Percentiles rank a stretch among this genome's conserved stretches.
These are phyloP conservation scores for Drosophila suzukii DNA, from an alignment of 1,140 invertebrate species.

Conservation along the genomic window DNA sequence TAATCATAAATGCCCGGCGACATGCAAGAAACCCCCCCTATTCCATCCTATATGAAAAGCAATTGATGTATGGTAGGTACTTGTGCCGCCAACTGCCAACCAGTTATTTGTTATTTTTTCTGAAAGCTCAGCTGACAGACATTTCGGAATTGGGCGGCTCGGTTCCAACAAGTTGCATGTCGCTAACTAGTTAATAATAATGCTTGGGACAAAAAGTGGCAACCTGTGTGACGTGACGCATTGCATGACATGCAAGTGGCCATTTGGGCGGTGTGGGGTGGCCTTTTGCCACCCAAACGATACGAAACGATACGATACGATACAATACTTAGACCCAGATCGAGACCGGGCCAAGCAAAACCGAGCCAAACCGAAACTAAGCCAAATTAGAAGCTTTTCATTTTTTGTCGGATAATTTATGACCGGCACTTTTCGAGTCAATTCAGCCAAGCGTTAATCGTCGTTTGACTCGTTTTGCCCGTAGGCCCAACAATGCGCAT, in stretches of 20 bases:
- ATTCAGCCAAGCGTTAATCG: constrained; percentile 80
- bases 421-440: constrained; percentile 76
- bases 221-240: constrained; percentile 61
- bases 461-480: constrained; percentile 73
- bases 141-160: constrained; percentile 47
- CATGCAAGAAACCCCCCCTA: constrained; percentile 50
- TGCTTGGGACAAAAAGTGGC: constrained; percentile 60
- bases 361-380: constrained; percentile 29
- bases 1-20: constrained; percentile 79
- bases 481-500: constrained; percentile 57
- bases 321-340: constrained; percentile 15
- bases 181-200: constrained; percentile 78
- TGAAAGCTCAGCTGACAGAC: constrained; percentile 58
- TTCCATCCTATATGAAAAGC: neutral
- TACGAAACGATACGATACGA: neutral
- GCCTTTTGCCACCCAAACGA: constrained; percentile 29
- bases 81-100: constrained; percentile 14
- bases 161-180: constrained; percentile 66
- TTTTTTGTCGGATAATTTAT: constrained; percentile 73
- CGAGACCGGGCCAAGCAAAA: constrained; percentile 7
- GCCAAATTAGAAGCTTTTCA: constrained; percentile 64
- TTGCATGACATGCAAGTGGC: constrained; percentile 60
- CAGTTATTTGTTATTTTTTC: constrained; percentile 36
- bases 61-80: constrained; percentile 29
- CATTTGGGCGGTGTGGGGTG: constrained; percentile 1